Conservation (phyloP, 2,113 vertebrate genomes). For the Eulemur rufifrons region DNA sequence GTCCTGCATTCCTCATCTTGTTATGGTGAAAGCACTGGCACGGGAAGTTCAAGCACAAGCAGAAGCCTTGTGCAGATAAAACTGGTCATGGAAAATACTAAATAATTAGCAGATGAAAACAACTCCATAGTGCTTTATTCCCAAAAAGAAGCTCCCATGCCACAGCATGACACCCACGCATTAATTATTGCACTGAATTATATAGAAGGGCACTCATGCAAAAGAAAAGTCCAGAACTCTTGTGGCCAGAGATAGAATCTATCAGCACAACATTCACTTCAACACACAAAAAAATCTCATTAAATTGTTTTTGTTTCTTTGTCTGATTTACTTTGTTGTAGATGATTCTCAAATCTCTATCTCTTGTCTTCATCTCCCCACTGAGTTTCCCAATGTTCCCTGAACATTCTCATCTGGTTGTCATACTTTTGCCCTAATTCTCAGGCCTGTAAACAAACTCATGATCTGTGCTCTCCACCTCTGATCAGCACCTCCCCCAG, state of each 20-base stretch:
- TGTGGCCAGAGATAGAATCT: not conserved
- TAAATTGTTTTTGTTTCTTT: not conserved
- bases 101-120: constrained; percentile 9
- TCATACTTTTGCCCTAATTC: not conserved
- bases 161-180: not conserved
- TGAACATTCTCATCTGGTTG: not conserved
- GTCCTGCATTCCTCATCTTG: constrained; percentile 70
- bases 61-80: constrained; percentile 58
- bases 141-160: not conserved
- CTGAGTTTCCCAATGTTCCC: not conserved
- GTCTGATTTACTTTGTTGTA: not conserved
- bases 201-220: not conserved
- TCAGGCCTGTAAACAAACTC: not conserved
- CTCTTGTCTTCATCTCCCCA: not conserved
- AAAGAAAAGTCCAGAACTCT: not conserved
- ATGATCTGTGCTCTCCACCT: not conserved
- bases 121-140: not conserved
- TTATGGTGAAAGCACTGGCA: constrained; percentile 59
- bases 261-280: not conserved
- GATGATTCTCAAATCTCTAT: not conserved
- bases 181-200: not conserved
- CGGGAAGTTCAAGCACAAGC: constrained; percentile 16
- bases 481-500: not conserved
- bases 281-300: not conserved
- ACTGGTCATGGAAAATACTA: not conserved